Evolutionary conservation across 2,888 invertebrate genomes (phyloP), one percentile per base, ranked within the genome.

Genomic region (Lithophane semibrunnea): DNA sequence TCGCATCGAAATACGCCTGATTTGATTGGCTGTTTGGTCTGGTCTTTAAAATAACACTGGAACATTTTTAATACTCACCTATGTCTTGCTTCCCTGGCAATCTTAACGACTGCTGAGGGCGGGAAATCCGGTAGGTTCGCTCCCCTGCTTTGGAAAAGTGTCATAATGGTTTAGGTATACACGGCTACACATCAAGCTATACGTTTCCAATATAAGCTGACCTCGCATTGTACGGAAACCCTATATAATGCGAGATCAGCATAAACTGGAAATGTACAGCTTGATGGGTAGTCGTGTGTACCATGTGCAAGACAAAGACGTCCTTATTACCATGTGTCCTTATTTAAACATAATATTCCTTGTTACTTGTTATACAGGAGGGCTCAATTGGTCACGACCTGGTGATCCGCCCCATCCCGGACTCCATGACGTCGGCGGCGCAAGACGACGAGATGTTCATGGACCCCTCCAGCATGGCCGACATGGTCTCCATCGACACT

Each of bases 361-460:
- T 29, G 1, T 8, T 64, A 49, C 77, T 9, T 44, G 63, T 78
- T 70, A 79, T 56, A 82, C 97, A 99, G 99, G 99, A 99, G 95
- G 99, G 99, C 88, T 99, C 99, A 89, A 98, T 99, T 87, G 99
- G 99, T 84, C 97, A 98, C 94, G 98, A 99, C 90, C 96, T 99
- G 92, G 98, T 99, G 88, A 98, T 99, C 92, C 97, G 98, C 89
- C 99, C 99, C 81, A 97, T 99, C 84, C 99, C 99, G 67, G 97
- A 97, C 88, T 97, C 98, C 81, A 97, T 99, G 90, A 97, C 96
- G 63, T 88, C 94, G 71, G 91, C 93, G 58, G 94, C 94, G 70
- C 97, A 96, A 82, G 98, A 98, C 91, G 98, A 98, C 91, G 98
- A 98, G 93, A 97, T 98, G 97, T 98, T 98, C 93, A 95, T 98